These are phyloP conservation scores for Gallinago jamesoni DNA, from an alignment of 2,113 vertebrate species.

Conservation along the genomic window DNA sequence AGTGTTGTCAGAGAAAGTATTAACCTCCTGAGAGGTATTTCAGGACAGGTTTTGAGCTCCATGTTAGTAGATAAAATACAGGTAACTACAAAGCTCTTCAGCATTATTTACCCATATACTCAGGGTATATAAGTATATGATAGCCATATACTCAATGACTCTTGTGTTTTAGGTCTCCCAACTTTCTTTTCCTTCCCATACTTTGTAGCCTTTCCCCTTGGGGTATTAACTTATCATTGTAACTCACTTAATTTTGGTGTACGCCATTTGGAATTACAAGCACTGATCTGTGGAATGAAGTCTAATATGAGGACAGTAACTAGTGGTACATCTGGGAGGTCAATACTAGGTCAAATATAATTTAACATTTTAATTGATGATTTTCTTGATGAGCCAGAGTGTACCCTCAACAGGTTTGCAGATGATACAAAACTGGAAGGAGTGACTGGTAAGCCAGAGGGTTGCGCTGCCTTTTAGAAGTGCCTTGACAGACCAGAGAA, in stretches of 20 bases:
- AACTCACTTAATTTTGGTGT: neutral
- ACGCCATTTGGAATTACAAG: neutral
- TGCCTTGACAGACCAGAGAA: neutral
- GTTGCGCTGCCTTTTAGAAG: neutral
- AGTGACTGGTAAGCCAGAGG: neutral
- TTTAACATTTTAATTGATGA: neutral
- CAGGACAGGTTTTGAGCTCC: neutral
- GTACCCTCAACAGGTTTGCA: neutral
- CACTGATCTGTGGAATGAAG: neutral
- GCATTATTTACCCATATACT: neutral
- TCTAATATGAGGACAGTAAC: neutral
- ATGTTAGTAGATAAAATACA: neutral
- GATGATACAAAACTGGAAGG: neutral
- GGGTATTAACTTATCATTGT: neutral
- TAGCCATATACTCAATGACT: neutral
- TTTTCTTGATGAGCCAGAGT: neutral
- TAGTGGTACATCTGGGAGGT: neutral
- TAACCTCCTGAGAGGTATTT: neutral
- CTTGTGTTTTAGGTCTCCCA: neutral
- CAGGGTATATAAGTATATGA: no score
- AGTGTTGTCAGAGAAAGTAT: neutral
- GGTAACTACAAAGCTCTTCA: neutral
- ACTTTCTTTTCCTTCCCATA: neutral
- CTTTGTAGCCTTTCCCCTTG: neutral
- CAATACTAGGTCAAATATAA: neutral